Evolutionary conservation across 2,888 invertebrate genomes (phyloP).

Genomic region (Lasioglossum marginatum): DNA sequence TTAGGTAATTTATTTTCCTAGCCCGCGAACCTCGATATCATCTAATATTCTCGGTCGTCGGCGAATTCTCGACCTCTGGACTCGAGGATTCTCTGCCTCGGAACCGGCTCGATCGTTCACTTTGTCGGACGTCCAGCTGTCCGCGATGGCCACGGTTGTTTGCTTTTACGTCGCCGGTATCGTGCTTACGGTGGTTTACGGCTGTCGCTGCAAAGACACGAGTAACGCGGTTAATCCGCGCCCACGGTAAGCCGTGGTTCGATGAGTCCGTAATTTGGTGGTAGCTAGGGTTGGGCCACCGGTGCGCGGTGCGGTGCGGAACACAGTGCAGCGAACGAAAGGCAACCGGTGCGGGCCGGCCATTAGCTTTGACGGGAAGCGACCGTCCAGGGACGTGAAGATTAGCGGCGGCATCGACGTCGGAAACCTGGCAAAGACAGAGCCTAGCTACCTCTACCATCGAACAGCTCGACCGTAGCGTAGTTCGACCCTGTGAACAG

Average conservation of each 20-base stretch:
- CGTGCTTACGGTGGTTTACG: slow-evolving; percentile 2
- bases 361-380: slow-evolving; percentile 60
- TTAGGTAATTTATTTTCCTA: background rate
- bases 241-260: background rate
- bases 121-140: slow-evolving; percentile 43
- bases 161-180: slow-evolving; percentile 18
- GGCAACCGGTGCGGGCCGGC: background rate
- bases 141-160: slow-evolving; percentile 30
- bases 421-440: background rate
- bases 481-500: background rate
- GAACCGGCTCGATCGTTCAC: slow-evolving; percentile 8
- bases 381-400: slow-evolving; percentile 41
- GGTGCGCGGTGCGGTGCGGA: background rate
- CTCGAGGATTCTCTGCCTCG: too few species aligned
- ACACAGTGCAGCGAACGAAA: background rate
- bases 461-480: background rate
- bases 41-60: background rate
- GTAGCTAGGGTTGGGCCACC: background rate
- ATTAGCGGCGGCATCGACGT: slow-evolving; percentile 38
- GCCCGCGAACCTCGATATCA: background rate
- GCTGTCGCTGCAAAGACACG: background rate
- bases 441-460: background rate
- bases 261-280: slow-evolving; percentile 21
- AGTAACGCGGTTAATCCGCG: slow-evolving; percentile 24
- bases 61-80: background rate